Percentiles rank a stretch among this genome's conserved stretches.
phyloP scores from a whole-genome alignment of 2,113 vertebrate genomes.

The Bambusicola thoracicus region DNA sequence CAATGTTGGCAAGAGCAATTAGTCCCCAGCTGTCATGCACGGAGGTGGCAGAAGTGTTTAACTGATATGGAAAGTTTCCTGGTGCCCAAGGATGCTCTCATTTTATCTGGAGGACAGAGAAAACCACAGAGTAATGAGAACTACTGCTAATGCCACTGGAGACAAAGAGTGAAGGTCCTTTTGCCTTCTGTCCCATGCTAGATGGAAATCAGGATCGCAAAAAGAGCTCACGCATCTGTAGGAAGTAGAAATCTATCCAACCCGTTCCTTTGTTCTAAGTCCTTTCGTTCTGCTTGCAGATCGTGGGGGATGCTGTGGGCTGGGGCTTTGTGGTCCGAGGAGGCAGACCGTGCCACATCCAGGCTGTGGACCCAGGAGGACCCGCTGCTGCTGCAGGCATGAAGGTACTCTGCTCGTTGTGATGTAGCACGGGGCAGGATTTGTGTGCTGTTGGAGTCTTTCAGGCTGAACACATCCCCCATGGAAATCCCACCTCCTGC shows the following conservation, averaged over 20 bases:
- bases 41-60: background rate
- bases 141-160: background rate
- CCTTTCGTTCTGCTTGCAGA: constrained; percentile 64
- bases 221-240: background rate
- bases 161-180: background rate
- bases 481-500: background rate
- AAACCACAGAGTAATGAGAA: background rate
- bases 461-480: background rate
- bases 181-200: background rate
- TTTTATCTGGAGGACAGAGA: background rate
- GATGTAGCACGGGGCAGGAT: background rate
- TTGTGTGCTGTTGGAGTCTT: background rate
- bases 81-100: background rate
- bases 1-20: background rate
- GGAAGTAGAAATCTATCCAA: background rate
- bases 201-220: background rate
- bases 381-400: constrained; percentile 89
- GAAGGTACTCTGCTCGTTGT: constrained; percentile 73
- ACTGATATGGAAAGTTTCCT: background rate
- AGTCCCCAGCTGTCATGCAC: background rate
- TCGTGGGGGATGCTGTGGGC: constrained; percentile 87
- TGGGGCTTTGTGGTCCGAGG: constrained; percentile 92
- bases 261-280: background rate
- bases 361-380: constrained; percentile 89
- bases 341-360: constrained; percentile 85